Conservation (phyloP, 2,888 invertebrate species). For the Cheilosia vernalis region DNA sequence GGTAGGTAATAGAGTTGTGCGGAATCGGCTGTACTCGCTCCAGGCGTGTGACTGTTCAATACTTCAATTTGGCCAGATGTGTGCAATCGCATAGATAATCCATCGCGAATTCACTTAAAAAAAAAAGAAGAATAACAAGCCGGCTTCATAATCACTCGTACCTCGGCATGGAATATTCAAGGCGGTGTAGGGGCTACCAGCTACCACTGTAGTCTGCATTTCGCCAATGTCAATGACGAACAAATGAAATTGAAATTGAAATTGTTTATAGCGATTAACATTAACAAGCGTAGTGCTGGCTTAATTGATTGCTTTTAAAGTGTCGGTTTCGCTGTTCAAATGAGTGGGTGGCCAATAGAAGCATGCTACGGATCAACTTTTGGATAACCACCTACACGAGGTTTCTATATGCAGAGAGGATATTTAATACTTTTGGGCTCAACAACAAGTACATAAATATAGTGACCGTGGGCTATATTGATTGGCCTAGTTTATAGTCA, state of each 20-base stretch:
- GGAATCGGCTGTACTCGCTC: slow-evolving; percentile 12
- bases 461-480: no score
- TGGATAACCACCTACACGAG: slow-evolving; percentile 8
- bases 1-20: slow-evolving; percentile 27
- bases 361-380: background rate
- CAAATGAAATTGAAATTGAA: slow-evolving; percentile 44
- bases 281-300: slow-evolving; percentile 24
- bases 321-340: background rate
- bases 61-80: no score
- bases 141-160: background rate
- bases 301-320: slow-evolving; percentile 38
- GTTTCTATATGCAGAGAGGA: background rate
- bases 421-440: no score
- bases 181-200: background rate
- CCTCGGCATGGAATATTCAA: background rate
- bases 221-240: slow-evolving; percentile 57
- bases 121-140: background rate
- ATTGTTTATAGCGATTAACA: slow-evolving; percentile 51
- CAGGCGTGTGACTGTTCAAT: background rate
- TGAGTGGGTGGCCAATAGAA: background rate
- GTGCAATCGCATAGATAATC: slow-evolving; percentile 30
- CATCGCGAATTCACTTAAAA: slow-evolving; percentile 14
- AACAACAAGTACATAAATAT: no score
- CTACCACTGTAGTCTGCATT: background rate
- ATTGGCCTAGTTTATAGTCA: background rate